These are phyloP conservation scores for Polydrusus cervinus DNA, from an alignment of 2,888 invertebrate species.

Conservation along the genomic window DNA sequence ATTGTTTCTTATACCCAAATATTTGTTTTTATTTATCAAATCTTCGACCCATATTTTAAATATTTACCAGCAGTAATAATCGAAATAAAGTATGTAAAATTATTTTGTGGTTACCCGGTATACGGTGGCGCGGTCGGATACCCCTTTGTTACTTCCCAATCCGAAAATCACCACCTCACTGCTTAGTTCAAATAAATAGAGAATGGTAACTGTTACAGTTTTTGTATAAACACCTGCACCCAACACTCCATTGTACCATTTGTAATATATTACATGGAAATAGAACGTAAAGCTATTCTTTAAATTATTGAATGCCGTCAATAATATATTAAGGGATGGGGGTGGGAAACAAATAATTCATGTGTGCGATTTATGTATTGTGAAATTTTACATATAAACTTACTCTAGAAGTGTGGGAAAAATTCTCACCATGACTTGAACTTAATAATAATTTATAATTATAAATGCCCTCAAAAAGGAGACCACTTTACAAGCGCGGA, in stretches of 20 bases:
- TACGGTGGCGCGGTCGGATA: no score
- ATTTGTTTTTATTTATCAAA: no score
- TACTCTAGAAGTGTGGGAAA: constrained; percentile 26
- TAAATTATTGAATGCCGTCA: constrained; percentile 50
- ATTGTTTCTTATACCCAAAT: no score
- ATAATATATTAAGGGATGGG: constrained; percentile 40
- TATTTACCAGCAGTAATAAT: no score
- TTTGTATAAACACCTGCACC: constrained; percentile 47
- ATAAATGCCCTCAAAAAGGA: no score
- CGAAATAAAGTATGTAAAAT: no score
- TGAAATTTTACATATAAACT: constrained; percentile 23
- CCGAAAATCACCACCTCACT: constrained; percentile 17
- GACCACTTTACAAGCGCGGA: no score
- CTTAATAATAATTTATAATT: not conserved
- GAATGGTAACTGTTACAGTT: constrained; percentile 35
- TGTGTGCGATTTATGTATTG: constrained; percentile 28
- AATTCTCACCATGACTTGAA: constrained; percentile 4
- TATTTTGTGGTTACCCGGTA: no score
- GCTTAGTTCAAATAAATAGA: constrained; percentile 23
- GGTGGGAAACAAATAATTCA: constrained; percentile 45
- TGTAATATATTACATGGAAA: constrained; percentile 28
- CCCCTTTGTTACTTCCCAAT: no score
- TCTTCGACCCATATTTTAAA: no score
- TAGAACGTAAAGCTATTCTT: constrained; percentile 44
- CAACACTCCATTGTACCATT: constrained; percentile 35